Conservation (phyloP, 1,140 invertebrate genomes). For the Bacillus rossius region DNA sequence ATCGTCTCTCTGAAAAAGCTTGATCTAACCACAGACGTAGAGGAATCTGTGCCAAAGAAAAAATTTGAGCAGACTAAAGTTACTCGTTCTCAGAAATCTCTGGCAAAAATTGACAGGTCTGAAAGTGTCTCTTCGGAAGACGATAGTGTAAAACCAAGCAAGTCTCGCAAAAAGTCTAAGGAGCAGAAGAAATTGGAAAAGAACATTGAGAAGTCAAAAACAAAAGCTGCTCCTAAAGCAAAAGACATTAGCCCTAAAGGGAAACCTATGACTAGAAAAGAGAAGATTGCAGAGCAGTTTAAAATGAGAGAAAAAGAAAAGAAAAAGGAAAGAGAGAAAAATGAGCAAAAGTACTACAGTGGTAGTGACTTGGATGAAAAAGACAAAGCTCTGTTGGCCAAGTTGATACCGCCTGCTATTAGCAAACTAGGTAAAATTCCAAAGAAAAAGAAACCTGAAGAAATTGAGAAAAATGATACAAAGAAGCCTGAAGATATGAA, state of each 20-base stretch:
- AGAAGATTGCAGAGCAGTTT: constrained; percentile 30
- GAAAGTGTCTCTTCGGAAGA: constrained; percentile 26
- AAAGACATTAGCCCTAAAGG: background rate
- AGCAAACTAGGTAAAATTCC: constrained; percentile 68
- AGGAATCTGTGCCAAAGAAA: background rate
- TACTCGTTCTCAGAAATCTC: background rate
- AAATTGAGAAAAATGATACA: constrained; percentile 10
- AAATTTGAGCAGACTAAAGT: background rate
- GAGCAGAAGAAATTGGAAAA: background rate
- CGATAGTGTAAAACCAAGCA: constrained; percentile 19
- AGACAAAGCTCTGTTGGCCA: constrained; percentile 59
- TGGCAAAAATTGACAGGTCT: background rate
- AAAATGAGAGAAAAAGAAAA: constrained; percentile 41
- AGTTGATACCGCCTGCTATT: constrained; percentile 55
- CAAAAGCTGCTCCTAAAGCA: no score
- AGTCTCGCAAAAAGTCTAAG: constrained; percentile 2
- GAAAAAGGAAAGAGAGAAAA: constrained; percentile 22
- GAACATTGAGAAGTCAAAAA: background rate
- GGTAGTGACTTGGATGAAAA: constrained; percentile 42
- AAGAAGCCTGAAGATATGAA: background rate
- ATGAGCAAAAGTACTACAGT: constrained; percentile 12
- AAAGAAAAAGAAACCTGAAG: constrained; percentile 50
- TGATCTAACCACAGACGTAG: background rate
- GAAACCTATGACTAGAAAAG: constrained; percentile 3
- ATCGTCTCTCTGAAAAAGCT: background rate